A percentile compares a stretch with the other conserved stretches of the same genome.
Conservation (phyloP, 2,888 invertebrate genomes). For the Chromoteleia sp. region DNA sequence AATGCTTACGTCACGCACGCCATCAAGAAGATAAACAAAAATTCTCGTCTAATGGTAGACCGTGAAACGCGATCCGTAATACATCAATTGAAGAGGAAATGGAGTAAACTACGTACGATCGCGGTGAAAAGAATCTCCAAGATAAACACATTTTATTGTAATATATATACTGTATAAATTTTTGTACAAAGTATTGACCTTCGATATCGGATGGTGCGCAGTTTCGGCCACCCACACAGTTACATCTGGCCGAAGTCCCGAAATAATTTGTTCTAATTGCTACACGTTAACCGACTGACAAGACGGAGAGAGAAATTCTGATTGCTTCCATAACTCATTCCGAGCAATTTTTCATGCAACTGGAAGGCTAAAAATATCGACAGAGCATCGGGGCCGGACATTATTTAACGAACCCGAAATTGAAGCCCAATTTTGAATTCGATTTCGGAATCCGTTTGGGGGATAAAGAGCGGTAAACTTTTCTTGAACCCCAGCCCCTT, state of each 20-base stretch:
- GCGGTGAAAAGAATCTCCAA: neutral
- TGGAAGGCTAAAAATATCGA: constrained; percentile 28
- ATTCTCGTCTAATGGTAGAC: constrained; percentile 35
- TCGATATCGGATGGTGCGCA: constrained; percentile 22
- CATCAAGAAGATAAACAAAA: too few relatives aligned
- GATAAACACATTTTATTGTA: constrained; percentile 9
- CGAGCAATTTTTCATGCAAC: constrained; percentile 47
- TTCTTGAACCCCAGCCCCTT: constrained; percentile 60
- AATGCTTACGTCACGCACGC: too few relatives aligned
- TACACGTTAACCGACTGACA: constrained; percentile 33
- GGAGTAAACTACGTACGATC: neutral
- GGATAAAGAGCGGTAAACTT: constrained; percentile 38
- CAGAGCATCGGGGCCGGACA: too few relatives aligned
- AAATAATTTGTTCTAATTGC: constrained; percentile 39
- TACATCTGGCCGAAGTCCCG: neutral
- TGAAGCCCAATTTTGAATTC: constrained; percentile 39
- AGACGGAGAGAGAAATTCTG: constrained; percentile 8
- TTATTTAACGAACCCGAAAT: constrained; percentile 29
- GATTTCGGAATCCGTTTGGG: constrained; percentile 23
- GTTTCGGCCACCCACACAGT: neutral
- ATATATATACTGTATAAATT: too few relatives aligned
- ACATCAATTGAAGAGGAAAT: constrained; percentile 7
- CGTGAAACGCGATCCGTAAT: constrained; percentile 46
- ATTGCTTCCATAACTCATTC: constrained; percentile 45
- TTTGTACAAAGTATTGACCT: neutral